Evolutionary conservation across 1,140 invertebrate species (phyloP), one percentile per base, ranked within the genome.

Genomic region (Pseudomyrmex cubaensis): DNA sequence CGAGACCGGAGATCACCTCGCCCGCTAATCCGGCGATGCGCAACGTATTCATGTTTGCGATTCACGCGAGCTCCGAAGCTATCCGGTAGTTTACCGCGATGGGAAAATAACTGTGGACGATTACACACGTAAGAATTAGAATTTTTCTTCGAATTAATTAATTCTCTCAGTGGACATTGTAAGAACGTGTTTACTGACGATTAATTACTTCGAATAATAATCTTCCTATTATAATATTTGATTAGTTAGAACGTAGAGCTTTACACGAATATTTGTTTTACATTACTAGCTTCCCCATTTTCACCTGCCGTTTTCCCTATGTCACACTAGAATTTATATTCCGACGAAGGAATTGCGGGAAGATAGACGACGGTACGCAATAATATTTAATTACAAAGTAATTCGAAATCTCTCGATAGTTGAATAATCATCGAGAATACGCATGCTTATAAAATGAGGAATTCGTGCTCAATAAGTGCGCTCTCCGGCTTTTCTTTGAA

Each of bases 41-140:
- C 8, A 44, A 35, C 54, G n/a, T 70, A 70, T 59, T 80, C 44
- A 80, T 59, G 15, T 20, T 7, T 22, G 12, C 54, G 54, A 59
- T 80, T 50, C 66, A 72, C 76, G 76, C 64, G 48, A 78, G 46
- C 2, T 25, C 3, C 3, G 25, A 25, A 25, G 25, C 48, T 22
- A 20, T 20, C 12, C 1, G 35, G 35, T 7, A 35, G 5, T 35
- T 35, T 35, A 35, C 35, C 0, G 35, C 35, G 35, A 7, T 35
- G 35, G 35, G 35, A 35, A 35, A 35, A 35, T 35, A 5, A 0
- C 35, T 7, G 35, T 35, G 35, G 0, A 35, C 35, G 35, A 35
- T 35, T 35, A 35, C 35, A 35, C 35, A 35, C 35, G 35, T 7
- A 35, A 5, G 35, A 35, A 35, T 35, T 7, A 35, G 5, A 35